Conservation (phyloP, 2,113 vertebrate genomes). For the Strix uralensis region DNA sequence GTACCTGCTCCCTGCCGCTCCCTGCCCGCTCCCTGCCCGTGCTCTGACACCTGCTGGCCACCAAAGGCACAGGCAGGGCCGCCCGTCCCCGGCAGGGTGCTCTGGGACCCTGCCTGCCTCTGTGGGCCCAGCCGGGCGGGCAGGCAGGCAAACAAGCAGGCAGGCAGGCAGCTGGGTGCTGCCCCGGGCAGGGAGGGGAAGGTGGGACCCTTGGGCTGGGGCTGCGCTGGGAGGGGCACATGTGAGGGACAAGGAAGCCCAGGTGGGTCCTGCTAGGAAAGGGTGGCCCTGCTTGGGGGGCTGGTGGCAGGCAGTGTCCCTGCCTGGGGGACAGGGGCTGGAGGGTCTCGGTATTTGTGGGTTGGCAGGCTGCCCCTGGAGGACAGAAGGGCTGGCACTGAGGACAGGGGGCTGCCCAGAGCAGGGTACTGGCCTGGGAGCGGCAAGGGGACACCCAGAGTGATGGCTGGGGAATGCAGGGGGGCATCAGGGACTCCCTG, state of each 20-base stretch:
- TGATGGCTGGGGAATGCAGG: not conserved
- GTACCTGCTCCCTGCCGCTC: not conserved
- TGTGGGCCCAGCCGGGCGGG: not conserved
- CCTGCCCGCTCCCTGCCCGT: not conserved
- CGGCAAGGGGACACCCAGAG: not conserved
- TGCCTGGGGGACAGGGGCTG: not conserved
- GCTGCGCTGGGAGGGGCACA: not conserved
- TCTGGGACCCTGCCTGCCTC: not conserved
- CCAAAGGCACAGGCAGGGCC: conserved; percentile 15
- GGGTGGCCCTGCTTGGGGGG: not conserved
- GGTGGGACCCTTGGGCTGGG: not conserved
- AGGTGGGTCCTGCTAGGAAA: not conserved
- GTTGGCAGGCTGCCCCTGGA: not conserved
- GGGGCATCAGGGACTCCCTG: fast-evolving
- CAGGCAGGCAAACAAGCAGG: not conserved
- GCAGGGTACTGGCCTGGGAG: fast-evolving
- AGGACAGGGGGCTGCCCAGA: not conserved
- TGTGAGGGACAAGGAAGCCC: not conserved
- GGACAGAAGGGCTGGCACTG: not conserved
- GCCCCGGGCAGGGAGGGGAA: not conserved
- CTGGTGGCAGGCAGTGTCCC: not conserved
- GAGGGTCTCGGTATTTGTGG: not conserved
- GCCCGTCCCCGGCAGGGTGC: not conserved
- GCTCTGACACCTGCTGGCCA: conserved; percentile 63
- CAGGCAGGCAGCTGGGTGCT: not conserved